A percentile compares a stretch with the other conserved stretches of the same genome.
These are phyloP conservation scores for Drosophila ustulata DNA, from an alignment of 2,888 invertebrate species.

Conservation along the genomic window DNA sequence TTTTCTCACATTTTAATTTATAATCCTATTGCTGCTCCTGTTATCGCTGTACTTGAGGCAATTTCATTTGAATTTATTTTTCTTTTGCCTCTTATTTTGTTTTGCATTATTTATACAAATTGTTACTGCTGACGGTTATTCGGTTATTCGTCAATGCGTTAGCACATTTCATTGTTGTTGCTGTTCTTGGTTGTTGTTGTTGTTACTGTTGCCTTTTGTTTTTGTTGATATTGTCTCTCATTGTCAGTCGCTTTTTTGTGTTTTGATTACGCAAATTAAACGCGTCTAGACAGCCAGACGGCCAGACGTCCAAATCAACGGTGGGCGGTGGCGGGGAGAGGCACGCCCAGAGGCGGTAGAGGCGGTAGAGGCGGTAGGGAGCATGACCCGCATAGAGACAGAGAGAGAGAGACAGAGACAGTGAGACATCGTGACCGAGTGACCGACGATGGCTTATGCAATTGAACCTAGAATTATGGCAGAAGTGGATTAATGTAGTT, in stretches of 20 bases:
- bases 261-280: slow-evolving; percentile 80
- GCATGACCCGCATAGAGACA: slow-evolving; percentile 7
- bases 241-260: slow-evolving; percentile 64
- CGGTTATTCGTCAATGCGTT: slow-evolving; percentile 48
- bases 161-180: slow-evolving; percentile 44
- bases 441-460: slow-evolving; percentile 52
- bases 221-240: slow-evolving; percentile 59
- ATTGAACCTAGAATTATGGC: slow-evolving; percentile 55
- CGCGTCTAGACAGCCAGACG: slow-evolving; percentile 74
- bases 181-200: slow-evolving; percentile 8
- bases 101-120: slow-evolving; percentile 71
- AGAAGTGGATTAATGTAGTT: slow-evolving; percentile 27
- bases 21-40: slow-evolving; percentile 52
- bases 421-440: slow-evolving; percentile 62
- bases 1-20: slow-evolving; percentile 60
- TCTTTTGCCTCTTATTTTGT: slow-evolving; percentile 13
- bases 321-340: slow-evolving; percentile 24
- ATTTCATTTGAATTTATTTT: slow-evolving; percentile 15
- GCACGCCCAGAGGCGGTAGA: neutral
- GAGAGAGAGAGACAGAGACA: neutral
- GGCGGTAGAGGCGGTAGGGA: neutral
- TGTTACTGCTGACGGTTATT: slow-evolving; percentile 60
- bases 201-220: slow-evolving; percentile 29
- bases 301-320: slow-evolving; percentile 54
- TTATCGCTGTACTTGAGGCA: slow-evolving; percentile 51